These are phyloP conservation scores for Syndactyla subalaris DNA, from an alignment of 2,797 vertebrate species.

Conservation along the genomic window DNA sequence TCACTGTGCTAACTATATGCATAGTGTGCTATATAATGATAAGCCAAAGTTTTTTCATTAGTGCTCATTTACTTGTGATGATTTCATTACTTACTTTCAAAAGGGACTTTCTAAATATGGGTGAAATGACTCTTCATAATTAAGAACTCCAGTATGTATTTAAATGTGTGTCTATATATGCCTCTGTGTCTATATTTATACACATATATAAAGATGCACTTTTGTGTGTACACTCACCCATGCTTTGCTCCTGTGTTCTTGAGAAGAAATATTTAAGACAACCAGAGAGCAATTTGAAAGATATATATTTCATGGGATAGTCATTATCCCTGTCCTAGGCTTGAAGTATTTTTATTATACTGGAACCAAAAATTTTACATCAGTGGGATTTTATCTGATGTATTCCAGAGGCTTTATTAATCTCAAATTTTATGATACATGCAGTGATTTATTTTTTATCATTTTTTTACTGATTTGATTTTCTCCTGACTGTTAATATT, in stretches of 20 bases:
- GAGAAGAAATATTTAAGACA: neutral
- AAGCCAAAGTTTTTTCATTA: neutral
- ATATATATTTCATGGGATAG: neutral
- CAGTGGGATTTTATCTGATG: neutral
- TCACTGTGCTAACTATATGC: neutral
- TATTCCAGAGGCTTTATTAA: neutral
- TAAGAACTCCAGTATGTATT: neutral
- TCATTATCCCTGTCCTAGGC: neutral
- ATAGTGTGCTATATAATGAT: too few relatives aligned
- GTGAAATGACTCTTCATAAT: neutral
- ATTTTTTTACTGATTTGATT: neutral
- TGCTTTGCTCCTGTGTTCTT: neutral
- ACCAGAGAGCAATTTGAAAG: neutral
- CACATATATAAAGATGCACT: neutral
- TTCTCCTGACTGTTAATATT: neutral
- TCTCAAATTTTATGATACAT: neutral
- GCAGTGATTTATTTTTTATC: neutral
- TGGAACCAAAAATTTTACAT: neutral
- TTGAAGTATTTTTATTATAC: slow-evolving; percentile 10
- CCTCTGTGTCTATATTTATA: neutral
- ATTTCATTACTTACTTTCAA: neutral
- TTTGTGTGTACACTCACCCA: neutral
- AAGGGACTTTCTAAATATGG: neutral
- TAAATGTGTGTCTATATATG: neutral
- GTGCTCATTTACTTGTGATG: neutral